Evolutionary conservation across 2,888 invertebrate genomes (phyloP), one percentile per base, ranked within the genome.

Genomic region (Cynaeus angustus): DNA sequence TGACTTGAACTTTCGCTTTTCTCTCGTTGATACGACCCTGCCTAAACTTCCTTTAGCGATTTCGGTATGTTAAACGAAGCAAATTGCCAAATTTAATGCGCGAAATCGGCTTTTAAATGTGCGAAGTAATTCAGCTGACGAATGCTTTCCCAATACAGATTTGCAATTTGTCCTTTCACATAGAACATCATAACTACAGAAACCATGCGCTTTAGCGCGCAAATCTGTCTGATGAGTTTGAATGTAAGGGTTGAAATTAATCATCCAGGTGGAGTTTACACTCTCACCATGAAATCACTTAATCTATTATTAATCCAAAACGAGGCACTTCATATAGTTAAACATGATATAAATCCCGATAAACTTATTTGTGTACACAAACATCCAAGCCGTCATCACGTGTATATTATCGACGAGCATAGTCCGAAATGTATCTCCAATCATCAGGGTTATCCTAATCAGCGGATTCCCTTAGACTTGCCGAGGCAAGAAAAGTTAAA

Each of bases 341-440:
- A 68, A 68, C 56, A 62, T 45, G 55, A 55, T 68, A 68, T 53
- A 61, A 41, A 8, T 12, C 16, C 59, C 9, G 68, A 68, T 68
- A 68, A 68, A 41, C 38, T 46, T 68, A 68, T 68, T 68, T 68
- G 56, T 68, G 62, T 68, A 64, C 56, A 68, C 55, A 56, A 67
- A 50, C 38, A 66, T 58, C 37, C 52, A 52, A 58, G 56, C 64
- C 33, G 56, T 56, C 46, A 61, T 72, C 73, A 73, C 72, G 73
- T 73, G 72, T 48, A 66, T 13, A 48, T 43, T 55, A 72, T 67
- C 72, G 74, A 73, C 78, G 79, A 74, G 67, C 78, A 78, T 73
- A 79, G 78, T 79, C 76, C 79, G 76, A 73, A 74, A 68, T 59
- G 72, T 72, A 75, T 77, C 74, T 72, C 73, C 73, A 77, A 78